These are phyloP conservation scores for Quadriops clusia DNA, from an alignment of 2,888 invertebrate species.

Conservation along the genomic window DNA sequence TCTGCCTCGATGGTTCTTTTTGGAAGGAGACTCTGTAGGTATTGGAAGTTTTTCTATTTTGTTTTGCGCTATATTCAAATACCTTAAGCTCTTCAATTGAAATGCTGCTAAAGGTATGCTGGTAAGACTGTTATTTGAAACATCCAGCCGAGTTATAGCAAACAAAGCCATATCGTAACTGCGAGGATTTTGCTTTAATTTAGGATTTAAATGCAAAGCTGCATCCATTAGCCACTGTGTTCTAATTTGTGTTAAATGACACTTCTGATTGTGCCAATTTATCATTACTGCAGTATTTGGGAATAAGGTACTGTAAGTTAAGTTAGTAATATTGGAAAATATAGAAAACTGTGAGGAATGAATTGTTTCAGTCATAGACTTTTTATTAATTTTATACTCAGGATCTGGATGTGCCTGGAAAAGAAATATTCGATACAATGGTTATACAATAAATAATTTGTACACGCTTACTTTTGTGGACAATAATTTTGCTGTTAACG, in stretches of 20 bases:
- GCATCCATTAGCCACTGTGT: constrained; percentile 77
- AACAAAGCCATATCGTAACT: constrained; percentile 62
- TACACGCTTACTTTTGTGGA: constrained; percentile 53
- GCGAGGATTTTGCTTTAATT: constrained; percentile 57
- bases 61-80: constrained; percentile 81
- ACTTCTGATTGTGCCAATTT: constrained; percentile 81
- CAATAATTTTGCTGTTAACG: constrained; percentile 67
- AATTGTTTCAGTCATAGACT: constrained; percentile 59
- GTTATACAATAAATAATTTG: constrained; percentile 4
- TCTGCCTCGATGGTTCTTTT: constrained; percentile 26
- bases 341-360: constrained; percentile 42
- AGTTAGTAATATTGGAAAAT: constrained; percentile 42
- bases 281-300: constrained; percentile 78
- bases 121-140: constrained; percentile 78
- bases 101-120: constrained; percentile 74
- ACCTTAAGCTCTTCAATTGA: constrained; percentile 67
- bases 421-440: constrained; percentile 11
- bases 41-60: constrained; percentile 66
- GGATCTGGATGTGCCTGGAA: constrained; percentile 73
- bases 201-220: constrained; percentile 72
- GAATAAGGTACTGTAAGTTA: constrained; percentile 69
- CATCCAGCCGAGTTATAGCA: constrained; percentile 86
- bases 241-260: constrained; percentile 57
- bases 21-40: constrained; percentile 28
- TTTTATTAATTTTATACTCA: constrained; percentile 86